phyloP scores from a whole-genome alignment of 2,113 vertebrate genomes.

The Sceloporus tristichus region DNA sequence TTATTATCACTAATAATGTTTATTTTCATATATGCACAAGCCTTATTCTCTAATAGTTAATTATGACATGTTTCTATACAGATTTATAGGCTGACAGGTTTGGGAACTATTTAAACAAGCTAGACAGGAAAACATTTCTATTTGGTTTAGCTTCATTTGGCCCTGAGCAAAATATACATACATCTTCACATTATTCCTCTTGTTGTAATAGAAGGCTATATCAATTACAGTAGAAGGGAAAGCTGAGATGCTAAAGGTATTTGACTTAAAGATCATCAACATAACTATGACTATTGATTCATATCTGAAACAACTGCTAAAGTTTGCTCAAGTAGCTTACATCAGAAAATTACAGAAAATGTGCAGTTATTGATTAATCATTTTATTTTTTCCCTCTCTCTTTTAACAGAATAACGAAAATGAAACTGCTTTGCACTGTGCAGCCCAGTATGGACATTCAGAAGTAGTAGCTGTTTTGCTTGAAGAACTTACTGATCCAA shows the following conservation, averaged over 20 bases:
- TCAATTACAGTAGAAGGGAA: neutral
- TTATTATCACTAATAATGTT: neutral
- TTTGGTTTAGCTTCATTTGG: neutral
- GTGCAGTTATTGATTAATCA: constrained; percentile 23
- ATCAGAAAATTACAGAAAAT: neutral
- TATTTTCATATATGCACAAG: neutral
- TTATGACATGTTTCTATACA: neutral
- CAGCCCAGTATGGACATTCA: constrained; percentile 95
- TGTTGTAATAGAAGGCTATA: neutral
- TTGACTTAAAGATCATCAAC: neutral
- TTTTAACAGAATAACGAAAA: constrained; percentile 92
- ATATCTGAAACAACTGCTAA: neutral
- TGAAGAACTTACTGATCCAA: constrained; percentile 93
- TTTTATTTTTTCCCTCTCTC: constrained; percentile 43
- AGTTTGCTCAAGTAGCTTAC: neutral
- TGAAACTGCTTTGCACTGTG: constrained; percentile 94
- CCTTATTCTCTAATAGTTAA: neutral
- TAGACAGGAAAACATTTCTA: neutral
- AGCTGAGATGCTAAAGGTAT: neutral
- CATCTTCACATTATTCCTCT: neutral
- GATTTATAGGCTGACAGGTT: neutral
- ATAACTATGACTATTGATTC: neutral
- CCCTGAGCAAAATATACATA: constrained; percentile 11
- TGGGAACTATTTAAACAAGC: neutral
- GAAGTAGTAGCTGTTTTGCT: constrained; percentile 93